Conservation (phyloP, 1,140 invertebrate species). For the Bombus haemorrhoidalis region DNA sequence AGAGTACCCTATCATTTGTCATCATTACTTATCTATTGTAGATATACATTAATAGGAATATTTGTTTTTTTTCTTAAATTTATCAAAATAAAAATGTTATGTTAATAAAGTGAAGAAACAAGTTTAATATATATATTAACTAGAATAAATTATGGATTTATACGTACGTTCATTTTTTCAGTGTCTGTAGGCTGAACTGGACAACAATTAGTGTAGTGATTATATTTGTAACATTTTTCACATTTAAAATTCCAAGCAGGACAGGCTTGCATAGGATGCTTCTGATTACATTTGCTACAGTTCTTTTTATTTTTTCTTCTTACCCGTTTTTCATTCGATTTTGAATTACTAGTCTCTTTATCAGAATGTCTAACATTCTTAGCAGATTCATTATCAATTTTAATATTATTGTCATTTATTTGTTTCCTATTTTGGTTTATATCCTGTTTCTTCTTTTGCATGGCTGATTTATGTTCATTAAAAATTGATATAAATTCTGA, state of each 20-base stretch:
- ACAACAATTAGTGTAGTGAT: slow-evolving; percentile 48
- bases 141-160: neutral
- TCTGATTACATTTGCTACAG: slow-evolving; percentile 53
- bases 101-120: neutral
- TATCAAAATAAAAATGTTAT: neutral
- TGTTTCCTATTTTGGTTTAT: slow-evolving; percentile 3
- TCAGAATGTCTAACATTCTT: neutral
- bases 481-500: slow-evolving; percentile 35
- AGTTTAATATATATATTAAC: neutral
- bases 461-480: slow-evolving; percentile 29
- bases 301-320: neutral
- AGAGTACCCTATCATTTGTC: neutral
- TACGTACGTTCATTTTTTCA: neutral
- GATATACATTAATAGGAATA: neutral
- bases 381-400: neutral
- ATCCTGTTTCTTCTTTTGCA: slow-evolving; percentile 25
- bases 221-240: slow-evolving; percentile 22
- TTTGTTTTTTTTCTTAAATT: neutral
- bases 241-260: slow-evolving; percentile 60
- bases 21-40: neutral
- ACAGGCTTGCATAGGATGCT: slow-evolving; percentile 46
- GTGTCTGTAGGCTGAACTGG: neutral
- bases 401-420: no score
- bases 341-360: neutral
- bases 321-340: neutral